phyloP scores from a whole-genome alignment of 2,113 vertebrate species.

The Lagenorhynchus albirostris region DNA sequence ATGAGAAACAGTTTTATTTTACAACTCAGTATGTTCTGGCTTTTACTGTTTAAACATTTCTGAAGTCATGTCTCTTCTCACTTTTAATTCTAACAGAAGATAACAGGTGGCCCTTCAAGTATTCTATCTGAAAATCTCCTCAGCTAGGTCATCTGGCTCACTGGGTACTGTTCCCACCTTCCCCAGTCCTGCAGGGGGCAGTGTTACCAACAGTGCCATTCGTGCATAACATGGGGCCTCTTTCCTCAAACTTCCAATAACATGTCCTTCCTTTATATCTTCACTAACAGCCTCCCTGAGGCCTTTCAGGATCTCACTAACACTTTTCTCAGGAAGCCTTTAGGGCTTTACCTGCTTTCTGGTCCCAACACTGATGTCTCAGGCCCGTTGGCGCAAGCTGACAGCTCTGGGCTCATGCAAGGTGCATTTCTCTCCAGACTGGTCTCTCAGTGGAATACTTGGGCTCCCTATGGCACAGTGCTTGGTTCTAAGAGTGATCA shows the following conservation, averaged over 20 bases:
- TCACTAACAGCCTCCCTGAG: background rate
- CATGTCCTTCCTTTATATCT: background rate
- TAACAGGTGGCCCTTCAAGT: background rate
- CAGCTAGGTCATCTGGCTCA: background rate
- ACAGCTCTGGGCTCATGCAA: background rate
- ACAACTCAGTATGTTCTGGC: background rate
- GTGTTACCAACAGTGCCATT: accelerated
- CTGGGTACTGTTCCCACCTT: background rate
- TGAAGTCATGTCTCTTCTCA: background rate
- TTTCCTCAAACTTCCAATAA: background rate
- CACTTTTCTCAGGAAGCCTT: background rate
- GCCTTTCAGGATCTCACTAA: background rate
- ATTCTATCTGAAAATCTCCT: background rate
- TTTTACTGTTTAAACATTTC: background rate
- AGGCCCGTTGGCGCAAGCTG: background rate
- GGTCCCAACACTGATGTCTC: background rate
- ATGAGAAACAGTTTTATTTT: background rate
- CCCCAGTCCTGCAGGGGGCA: background rate
- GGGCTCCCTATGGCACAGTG: accelerated
- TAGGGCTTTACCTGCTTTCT: background rate
- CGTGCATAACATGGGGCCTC: accelerated
- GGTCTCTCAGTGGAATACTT: background rate
- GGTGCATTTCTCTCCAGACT: background rate
- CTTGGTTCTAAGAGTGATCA: background rate
- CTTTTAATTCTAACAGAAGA: background rate